Conservation (phyloP, 2,113 vertebrate species). For the Scopus umbretta region DNA sequence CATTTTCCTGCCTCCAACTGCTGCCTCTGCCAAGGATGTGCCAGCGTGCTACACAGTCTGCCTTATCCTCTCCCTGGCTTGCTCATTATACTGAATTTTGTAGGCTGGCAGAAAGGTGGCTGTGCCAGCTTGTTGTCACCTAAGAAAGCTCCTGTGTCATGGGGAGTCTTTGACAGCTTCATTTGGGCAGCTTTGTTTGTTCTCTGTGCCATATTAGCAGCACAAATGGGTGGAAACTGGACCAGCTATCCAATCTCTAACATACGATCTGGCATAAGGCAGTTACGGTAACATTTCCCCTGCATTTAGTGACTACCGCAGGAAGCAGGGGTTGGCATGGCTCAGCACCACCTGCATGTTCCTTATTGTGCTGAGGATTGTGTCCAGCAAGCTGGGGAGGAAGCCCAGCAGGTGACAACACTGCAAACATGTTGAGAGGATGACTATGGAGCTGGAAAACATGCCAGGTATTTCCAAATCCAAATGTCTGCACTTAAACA, state of each 20-base stretch:
- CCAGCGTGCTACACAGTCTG: not conserved
- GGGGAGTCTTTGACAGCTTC: slow-evolving; percentile 15
- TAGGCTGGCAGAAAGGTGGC: slow-evolving; percentile 9
- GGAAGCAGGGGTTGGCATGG: not conserved
- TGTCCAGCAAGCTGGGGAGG: not conserved
- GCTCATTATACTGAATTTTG: not conserved
- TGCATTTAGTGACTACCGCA: not conserved
- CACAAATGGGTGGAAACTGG: not conserved
- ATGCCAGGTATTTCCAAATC: not conserved
- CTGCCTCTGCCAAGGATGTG: slow-evolving; percentile 8
- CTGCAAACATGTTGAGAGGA: not conserved
- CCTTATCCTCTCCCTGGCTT: not conserved
- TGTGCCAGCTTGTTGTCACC: slow-evolving; percentile 37
- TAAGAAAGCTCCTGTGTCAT: slow-evolving; percentile 7
- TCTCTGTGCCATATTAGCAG: not conserved
- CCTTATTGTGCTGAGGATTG: not conserved
- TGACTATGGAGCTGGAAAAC: not conserved
- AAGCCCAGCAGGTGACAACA: not conserved
- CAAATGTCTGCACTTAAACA: not conserved
- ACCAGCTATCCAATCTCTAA: not conserved
- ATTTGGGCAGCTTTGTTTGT: slow-evolving; percentile 32
- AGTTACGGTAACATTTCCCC: not conserved
- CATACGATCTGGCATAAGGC: not conserved
- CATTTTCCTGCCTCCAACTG: slow-evolving; percentile 27
- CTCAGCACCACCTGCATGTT: not conserved